Evolutionary conservation across 2,113 vertebrate species (phyloP).

Genomic region (Psophia crepitans): DNA sequence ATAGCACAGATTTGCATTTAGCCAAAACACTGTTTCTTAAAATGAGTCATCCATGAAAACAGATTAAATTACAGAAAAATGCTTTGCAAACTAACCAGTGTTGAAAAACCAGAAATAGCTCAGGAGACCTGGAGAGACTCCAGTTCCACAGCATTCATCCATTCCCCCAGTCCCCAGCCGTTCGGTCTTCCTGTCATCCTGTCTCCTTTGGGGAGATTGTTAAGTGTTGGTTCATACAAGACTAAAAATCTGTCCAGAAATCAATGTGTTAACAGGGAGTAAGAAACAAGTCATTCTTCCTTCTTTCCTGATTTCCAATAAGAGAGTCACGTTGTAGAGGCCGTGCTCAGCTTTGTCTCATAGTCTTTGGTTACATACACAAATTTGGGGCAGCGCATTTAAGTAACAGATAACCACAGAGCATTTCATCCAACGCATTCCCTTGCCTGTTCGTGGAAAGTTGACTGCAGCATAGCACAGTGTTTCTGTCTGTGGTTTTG

Average conservation of each 20-base stretch:
- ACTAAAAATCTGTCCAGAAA: background rate
- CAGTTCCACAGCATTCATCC: background rate
- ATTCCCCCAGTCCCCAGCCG: background rate
- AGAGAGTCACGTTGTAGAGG: background rate
- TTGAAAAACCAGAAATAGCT: slow-evolving; percentile 41
- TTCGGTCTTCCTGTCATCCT: slow-evolving; percentile 22
- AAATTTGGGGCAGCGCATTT: background rate
- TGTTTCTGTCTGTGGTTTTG: slow-evolving; percentile 21
- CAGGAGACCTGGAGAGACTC: background rate
- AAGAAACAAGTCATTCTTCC: background rate
- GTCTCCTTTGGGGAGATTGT: background rate
- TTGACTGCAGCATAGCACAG: background rate
- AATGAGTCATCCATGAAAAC: slow-evolving; percentile 15
- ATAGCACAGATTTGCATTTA: background rate
- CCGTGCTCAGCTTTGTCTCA: background rate
- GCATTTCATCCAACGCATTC: background rate
- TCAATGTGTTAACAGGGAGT: background rate
- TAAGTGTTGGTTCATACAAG: background rate
- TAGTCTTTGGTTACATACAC: background rate
- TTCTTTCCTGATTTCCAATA: background rate
- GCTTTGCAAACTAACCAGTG: background rate
- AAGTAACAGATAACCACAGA: background rate
- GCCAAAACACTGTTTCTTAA: background rate
- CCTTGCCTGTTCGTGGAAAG: background rate
- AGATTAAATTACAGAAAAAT: slow-evolving; percentile 39